Conservation (phyloP, 2,888 invertebrate genomes). For the Caenorhabditis sinica region DNA sequence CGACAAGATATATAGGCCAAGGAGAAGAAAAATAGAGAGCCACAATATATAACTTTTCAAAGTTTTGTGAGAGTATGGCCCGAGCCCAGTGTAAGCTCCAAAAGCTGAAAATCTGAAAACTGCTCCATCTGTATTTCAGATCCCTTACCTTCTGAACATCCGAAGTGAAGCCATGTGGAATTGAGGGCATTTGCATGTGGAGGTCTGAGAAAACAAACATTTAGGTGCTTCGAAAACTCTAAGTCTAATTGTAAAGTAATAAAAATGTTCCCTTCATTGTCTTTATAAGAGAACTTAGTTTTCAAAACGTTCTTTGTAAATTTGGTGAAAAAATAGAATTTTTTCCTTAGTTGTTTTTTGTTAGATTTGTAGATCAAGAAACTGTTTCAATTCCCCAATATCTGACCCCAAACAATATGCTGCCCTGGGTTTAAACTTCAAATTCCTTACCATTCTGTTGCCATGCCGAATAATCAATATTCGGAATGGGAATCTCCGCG, state of each 20-base stretch:
- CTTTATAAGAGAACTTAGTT: no score
- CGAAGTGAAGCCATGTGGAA: slow-evolving; percentile 16
- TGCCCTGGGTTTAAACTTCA: no score
- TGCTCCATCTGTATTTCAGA: not conserved
- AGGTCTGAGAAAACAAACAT: slow-evolving; percentile 9
- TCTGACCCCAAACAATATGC: no score
- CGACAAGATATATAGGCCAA: not conserved
- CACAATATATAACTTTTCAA: not conserved
- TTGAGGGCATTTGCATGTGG: slow-evolving; percentile 27
- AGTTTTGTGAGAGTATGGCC: not conserved
- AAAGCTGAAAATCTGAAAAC: not conserved
- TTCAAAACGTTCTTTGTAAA: no score
- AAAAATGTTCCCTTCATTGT: no score
- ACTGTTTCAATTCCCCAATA: no score
- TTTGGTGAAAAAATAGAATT: no score
- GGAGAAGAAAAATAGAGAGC: not conserved
- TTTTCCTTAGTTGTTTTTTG: no score
- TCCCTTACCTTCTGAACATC: slow-evolving; percentile 37
- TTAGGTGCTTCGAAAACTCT: not conserved
- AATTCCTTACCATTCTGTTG: slow-evolving; percentile 34
- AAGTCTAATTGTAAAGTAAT: not conserved
- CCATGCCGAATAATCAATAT: slow-evolving; percentile 42
- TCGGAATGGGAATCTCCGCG: slow-evolving; percentile 21
- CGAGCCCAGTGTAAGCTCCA: not conserved
- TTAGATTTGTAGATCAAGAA: no score